Percentiles rank a stretch among this genome's conserved stretches.
Conservation (phyloP, 2,888 invertebrate species). For the Cheilosia urbana region DNA sequence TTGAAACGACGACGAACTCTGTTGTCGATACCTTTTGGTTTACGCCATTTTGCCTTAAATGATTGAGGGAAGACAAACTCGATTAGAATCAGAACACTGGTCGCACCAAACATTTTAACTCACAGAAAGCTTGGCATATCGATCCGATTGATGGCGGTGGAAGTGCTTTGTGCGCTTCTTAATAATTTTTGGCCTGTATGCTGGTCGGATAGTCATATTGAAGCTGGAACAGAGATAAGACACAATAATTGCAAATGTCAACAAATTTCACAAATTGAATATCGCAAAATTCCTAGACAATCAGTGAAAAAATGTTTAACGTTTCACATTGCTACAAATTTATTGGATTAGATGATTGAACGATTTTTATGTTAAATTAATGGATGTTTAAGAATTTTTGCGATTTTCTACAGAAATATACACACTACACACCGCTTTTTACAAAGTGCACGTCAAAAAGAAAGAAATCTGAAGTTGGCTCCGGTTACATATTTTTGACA, state of each 20-base stretch:
- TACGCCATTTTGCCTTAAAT: constrained; percentile 97
- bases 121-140: constrained; percentile 97
- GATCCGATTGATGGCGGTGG: constrained; percentile 98
- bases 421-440: constrained; percentile 81
- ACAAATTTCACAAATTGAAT: constrained; percentile 72
- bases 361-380: constrained; percentile 60
- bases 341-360: constrained; percentile 31
- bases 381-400: constrained; percentile 78
- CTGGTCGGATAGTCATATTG: constrained; percentile 95
- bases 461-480: constrained; percentile 80
- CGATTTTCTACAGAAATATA: constrained; percentile 78
- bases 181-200: constrained; percentile 94
- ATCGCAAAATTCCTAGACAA: constrained; percentile 66
- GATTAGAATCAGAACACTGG: neutral
- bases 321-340: constrained; percentile 44
- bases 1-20: constrained; percentile 99
- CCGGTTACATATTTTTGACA: constrained; percentile 73
- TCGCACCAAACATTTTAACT: constrained; percentile 77
- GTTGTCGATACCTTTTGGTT: constrained; percentile 99
- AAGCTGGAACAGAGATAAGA: constrained; percentile 80
- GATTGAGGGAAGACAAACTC: constrained; percentile 16
- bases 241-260: constrained; percentile 68
- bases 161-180: constrained; percentile 99
- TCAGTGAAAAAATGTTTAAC: neutral
- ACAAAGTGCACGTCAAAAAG: constrained; percentile 82